A percentile compares a stretch with the other conserved stretches of the same genome.
Conservation (phyloP, 2,888 invertebrate genomes). For the Adelphocoris suturalis region DNA sequence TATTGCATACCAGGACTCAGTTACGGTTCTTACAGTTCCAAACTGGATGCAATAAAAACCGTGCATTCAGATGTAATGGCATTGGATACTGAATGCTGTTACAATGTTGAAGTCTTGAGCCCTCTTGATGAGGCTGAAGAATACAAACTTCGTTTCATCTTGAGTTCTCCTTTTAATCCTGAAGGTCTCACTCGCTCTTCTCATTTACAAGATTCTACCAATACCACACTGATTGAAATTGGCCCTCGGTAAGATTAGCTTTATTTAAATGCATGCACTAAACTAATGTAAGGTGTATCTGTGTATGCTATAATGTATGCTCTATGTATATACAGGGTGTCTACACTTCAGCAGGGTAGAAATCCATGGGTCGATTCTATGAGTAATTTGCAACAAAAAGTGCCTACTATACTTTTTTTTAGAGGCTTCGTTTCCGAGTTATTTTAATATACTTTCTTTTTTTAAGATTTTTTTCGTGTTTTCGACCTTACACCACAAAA, state of each 20-base stretch:
- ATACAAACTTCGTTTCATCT: conserved; percentile 87
- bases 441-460: too few species aligned
- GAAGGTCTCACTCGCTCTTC: conserved; percentile 82
- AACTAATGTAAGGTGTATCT: too few species aligned
- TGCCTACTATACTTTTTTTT: too few species aligned
- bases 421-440: too few species aligned
- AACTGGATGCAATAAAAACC: conserved; percentile 76
- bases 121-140: conserved; percentile 83
- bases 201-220: conserved; percentile 79
- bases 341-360: too few species aligned
- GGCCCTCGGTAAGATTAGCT: conserved; percentile 87
- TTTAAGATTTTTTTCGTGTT: too few species aligned
- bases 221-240: conserved; percentile 87
- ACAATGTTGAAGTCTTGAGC: conserved; percentile 85
- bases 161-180: conserved; percentile 85
- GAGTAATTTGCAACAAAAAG: too few species aligned
- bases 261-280: neutral
- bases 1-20: conserved; percentile 77
- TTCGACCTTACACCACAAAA: too few species aligned
- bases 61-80: conserved; percentile 78
- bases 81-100: conserved; percentile 88
- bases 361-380: too few species aligned
- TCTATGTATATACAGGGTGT: too few species aligned
- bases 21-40: conserved; percentile 76
- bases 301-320: too few species aligned